Evolutionary conservation across 2,113 vertebrate genomes (phyloP).

Genomic region (Pelmatolapia mariae): DNA sequence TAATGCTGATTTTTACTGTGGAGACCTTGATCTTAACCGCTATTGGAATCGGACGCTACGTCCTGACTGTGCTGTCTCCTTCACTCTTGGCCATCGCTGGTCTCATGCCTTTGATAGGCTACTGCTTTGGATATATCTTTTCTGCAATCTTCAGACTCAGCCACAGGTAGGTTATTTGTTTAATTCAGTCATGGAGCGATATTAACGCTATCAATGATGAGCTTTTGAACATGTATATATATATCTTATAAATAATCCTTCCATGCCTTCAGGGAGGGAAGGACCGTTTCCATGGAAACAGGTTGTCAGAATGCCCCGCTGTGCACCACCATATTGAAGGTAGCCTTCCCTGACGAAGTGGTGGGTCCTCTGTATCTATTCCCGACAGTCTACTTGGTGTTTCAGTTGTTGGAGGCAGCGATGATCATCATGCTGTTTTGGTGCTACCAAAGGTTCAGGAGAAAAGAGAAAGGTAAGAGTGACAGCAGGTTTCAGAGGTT

Average conservation of each 20-base stretch:
- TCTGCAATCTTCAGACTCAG: constrained; percentile 69
- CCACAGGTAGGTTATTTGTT: constrained; percentile 49
- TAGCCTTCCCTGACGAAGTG: constrained; percentile 60
- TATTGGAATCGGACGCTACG: constrained; percentile 23
- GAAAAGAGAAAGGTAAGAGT: background rate
- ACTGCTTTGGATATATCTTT: constrained; percentile 72
- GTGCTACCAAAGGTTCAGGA: constrained; percentile 50
- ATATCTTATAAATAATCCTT: background rate
- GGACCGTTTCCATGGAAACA: constrained; percentile 75
- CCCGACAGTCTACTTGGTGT: constrained; percentile 67
- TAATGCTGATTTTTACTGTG: too few species aligned
- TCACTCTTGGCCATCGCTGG: constrained; percentile 63
- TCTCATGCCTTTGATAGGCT: constrained; percentile 79
- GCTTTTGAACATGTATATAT: background rate
- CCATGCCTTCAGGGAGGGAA: constrained; percentile 57
- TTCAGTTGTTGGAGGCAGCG: constrained; percentile 71
- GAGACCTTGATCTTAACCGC: too few species aligned
- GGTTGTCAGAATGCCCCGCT: constrained; percentile 79
- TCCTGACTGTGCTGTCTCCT: constrained; percentile 54
- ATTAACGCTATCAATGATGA: too few species aligned
- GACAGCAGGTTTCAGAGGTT: background rate
- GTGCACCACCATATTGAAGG: constrained; percentile 71
- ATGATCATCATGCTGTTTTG: constrained; percentile 63
- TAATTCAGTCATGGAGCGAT: constrained; percentile 16
- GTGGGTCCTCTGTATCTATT: constrained; percentile 75